A percentile compares a stretch with the other conserved stretches of the same genome.
Conservation (phyloP, 2,888 invertebrate species). For the Biston betularia region DNA sequence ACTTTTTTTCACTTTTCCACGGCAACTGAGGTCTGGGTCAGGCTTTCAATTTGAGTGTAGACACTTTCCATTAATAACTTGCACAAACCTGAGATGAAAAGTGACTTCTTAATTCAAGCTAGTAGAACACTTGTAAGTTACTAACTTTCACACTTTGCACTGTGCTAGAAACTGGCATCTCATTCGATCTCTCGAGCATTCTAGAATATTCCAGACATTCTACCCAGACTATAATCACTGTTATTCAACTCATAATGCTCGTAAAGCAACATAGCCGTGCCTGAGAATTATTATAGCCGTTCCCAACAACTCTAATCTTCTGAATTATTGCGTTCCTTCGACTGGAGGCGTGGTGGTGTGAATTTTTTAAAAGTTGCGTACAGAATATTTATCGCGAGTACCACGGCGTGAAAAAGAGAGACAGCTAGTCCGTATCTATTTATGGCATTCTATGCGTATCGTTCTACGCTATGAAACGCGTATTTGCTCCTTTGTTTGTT, state of each 20-base stretch:
- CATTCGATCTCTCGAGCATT: constrained; percentile 9
- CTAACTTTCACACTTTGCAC: constrained; percentile 5
- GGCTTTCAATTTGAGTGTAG: no score
- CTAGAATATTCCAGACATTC: constrained; percentile 13
- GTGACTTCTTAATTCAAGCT: neutral
- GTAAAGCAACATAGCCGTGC: constrained; percentile 23
- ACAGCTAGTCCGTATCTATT: constrained; percentile 11
- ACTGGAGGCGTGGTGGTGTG: constrained; percentile 31
- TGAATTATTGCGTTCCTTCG: constrained; percentile 35
- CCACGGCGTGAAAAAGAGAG: constrained; percentile 26
- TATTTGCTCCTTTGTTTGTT: no score
- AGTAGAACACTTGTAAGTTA: constrained; percentile 6
- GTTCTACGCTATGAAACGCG: neutral
- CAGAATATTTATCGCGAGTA: constrained; percentile 46
- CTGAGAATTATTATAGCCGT: constrained; percentile 24
- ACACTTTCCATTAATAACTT: no score
- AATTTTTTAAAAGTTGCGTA: constrained; percentile 51
- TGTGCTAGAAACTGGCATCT: constrained; percentile 3
- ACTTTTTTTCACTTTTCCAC: no score
- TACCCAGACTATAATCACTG: constrained; percentile 24
- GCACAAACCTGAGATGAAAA: neutral
- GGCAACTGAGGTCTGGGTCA: no score
- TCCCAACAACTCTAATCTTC: constrained; percentile 31
- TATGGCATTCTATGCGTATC: neutral
- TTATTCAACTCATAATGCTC: constrained; percentile 25